Conservation (phyloP, 2,113 vertebrate genomes). For the Sander vitreus region DNA sequence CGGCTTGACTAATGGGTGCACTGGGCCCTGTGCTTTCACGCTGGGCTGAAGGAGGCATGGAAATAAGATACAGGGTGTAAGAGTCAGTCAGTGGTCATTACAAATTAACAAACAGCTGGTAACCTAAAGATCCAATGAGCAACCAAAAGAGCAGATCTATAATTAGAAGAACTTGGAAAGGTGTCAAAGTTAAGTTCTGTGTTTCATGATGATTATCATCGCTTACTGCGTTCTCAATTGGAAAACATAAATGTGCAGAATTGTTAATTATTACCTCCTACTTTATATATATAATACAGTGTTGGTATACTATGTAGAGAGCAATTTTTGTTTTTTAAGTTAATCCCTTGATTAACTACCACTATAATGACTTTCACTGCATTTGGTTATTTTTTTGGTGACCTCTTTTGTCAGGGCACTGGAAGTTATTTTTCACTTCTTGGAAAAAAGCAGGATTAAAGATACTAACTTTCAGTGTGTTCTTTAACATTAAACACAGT, state of each 20-base stretch:
- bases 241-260: not conserved
- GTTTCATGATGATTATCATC: not conserved
- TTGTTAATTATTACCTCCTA: not conserved
- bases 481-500: too few species aligned
- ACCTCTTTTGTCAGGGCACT: not conserved
- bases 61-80: slow-evolving; percentile 62
- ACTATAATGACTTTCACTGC: not conserved
- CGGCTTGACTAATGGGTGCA: slow-evolving; percentile 66
- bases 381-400: not conserved
- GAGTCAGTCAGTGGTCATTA: slow-evolving; percentile 50
- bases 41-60: slow-evolving; percentile 59
- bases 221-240: not conserved
- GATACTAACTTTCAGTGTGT: not conserved
- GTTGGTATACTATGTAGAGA: not conserved
- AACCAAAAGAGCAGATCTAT: slow-evolving; percentile 17
- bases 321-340: not conserved
- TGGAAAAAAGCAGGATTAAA: not conserved
- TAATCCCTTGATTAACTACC: not conserved
- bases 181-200: not conserved
- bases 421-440: not conserved
- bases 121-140: slow-evolving; percentile 9
- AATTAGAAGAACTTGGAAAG: slow-evolving; percentile 5
- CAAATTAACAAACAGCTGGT: slow-evolving; percentile 50
- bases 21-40: slow-evolving; percentile 52
- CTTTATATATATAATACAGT: not conserved